These are phyloP conservation scores for Myotis yumanensis DNA, from an alignment of 2,113 vertebrate species.

Conservation along the genomic window DNA sequence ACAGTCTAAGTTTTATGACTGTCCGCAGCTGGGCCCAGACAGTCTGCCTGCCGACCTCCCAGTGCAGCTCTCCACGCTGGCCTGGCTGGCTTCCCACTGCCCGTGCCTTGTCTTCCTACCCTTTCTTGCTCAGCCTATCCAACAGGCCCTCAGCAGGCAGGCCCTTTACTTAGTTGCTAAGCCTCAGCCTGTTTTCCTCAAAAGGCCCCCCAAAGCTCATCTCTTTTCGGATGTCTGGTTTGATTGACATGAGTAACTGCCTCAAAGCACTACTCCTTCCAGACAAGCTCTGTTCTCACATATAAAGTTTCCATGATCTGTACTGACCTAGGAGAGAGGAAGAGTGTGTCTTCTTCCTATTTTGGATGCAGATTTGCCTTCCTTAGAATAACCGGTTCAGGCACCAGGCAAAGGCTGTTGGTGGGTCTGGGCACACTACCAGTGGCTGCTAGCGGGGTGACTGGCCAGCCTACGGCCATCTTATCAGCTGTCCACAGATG, in stretches of 20 bases:
- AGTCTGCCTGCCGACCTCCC: slow-evolving; percentile 61
- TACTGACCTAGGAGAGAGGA: background rate
- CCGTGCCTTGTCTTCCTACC: background rate
- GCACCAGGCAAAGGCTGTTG: background rate
- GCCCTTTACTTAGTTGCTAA: background rate
- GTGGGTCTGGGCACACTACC: background rate
- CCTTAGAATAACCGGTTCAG: background rate
- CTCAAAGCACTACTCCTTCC: background rate
- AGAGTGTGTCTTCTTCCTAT: background rate
- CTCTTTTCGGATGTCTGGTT: background rate
- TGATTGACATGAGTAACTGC: background rate
- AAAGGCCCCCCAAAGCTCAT: slow-evolving; percentile 19
- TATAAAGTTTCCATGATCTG: background rate
- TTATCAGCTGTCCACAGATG: background rate
- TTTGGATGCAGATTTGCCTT: background rate
- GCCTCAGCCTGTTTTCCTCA: background rate
- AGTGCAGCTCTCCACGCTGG: background rate
- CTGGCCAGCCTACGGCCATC: background rate
- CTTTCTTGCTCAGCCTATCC: background rate
- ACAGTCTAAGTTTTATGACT: slow-evolving; percentile 52
- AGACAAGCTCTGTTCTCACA: background rate
- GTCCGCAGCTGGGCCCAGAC: slow-evolving; percentile 68
- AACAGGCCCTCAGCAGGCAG: background rate
- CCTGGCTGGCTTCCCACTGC: slow-evolving; percentile 40
- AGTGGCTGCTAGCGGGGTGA: background rate